Base-by-base conservation (phyloP, 2,113 vertebrate species). In the Microcebus murinus region DNA sequence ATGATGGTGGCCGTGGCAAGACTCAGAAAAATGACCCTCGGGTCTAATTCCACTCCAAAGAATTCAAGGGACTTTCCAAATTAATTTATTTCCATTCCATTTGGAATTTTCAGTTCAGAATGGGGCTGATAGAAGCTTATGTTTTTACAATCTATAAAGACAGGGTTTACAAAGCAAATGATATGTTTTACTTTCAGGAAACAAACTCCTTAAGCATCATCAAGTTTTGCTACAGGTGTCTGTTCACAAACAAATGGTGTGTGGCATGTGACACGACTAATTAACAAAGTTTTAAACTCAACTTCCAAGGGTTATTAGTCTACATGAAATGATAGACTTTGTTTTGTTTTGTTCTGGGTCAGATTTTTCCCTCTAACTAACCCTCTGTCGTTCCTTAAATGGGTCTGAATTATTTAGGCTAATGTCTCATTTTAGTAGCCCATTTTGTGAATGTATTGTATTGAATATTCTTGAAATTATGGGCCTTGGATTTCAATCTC, bases 61-160 rank as follows among this genome's bases (percentile, higher is more conserved):
- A 98, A 96, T 97, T 96, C 80, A 96, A 94, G 97, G 97, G 97
- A 96, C 96, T 98, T 98, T 98, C 97, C 97, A 95, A 90, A 93
- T 95, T 97, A 95, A 96, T 96, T 96, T 71, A 95, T 93, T 95
- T 96, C 95, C 91, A 92, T 93, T 93, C 87, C 77, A 81, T 73
- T 96, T 95, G 95, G 96, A 97, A 94, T 97, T 90, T 96, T 65
- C 91, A 96, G 74, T 96, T 97, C 80, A 94, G 90, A 77, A 90
- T 89, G 70, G 21, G 68, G 59, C 50, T 61, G 29, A 83, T 15
- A 95, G 90, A 65, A 87, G 59, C 29, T 85, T 74, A 71, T 96
- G 48, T 77, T 73, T 93, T 82, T 77, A 81, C 20, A 7, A 5
- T 97, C 93, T 94, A 31, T 91, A 81, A 91, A 96, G 86, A 93